Conservation (phyloP, 2,113 vertebrate genomes). For the Cebus imitator region DNA sequence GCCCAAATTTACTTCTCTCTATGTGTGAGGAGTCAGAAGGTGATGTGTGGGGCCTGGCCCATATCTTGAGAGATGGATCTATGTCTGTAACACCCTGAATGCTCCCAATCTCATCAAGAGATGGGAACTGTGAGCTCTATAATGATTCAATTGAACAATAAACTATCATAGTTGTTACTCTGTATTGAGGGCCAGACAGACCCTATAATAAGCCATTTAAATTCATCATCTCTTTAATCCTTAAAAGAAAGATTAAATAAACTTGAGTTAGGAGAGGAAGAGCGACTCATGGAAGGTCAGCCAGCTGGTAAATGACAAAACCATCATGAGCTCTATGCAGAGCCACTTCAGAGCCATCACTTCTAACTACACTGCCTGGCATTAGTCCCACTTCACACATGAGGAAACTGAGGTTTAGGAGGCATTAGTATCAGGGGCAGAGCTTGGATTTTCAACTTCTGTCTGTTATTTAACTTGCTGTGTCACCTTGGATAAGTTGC, state of each 20-base stretch:
- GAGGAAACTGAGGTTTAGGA: not conserved
- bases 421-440: not conserved
- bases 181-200: not conserved
- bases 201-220: not conserved
- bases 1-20: not conserved
- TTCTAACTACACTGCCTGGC: not conserved
- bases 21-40: not conserved
- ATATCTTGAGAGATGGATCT: not conserved
- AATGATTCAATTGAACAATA: conserved; percentile 2
- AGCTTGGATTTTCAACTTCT: not conserved
- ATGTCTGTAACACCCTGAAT: too few species aligned
- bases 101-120: not conserved
- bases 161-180: not conserved
- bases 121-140: not conserved
- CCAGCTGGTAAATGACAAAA: not conserved
- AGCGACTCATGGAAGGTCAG: not conserved
- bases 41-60: not conserved
- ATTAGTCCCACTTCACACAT: not conserved
- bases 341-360: not conserved
- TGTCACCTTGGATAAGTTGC: not conserved
- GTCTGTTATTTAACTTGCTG: not conserved
- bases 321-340: not conserved
- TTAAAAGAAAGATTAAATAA: not conserved
- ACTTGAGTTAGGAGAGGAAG: not conserved
- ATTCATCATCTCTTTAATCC: not conserved